Percentiles rank a stretch among this genome's conserved stretches.
These are phyloP conservation scores for Drosophila gunungcola DNA, from an alignment of 1,140 invertebrate genomes.

Conservation along the genomic window DNA sequence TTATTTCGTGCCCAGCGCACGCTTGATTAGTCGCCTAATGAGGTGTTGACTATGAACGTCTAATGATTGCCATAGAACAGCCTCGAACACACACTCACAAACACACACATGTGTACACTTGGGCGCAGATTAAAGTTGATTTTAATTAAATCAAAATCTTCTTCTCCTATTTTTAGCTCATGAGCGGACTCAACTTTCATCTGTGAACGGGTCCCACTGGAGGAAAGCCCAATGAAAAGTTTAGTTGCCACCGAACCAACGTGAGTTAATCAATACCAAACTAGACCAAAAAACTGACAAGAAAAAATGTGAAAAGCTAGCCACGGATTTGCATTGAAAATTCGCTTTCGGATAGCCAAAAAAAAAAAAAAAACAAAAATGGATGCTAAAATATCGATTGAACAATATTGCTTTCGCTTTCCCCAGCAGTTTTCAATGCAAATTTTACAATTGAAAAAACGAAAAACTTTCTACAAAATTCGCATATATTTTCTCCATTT, in stretches of 20 bases:
- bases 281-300: constrained; percentile 1
- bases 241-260: constrained; percentile 65
- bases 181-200: constrained; percentile 21
- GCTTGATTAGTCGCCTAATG: constrained; percentile 84
- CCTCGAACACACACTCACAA: constrained; percentile 7
- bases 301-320: constrained; percentile 25
- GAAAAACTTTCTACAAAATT: constrained; percentile 40
- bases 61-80: constrained; percentile 61
- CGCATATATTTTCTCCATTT: constrained; percentile 32
- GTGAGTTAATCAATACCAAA: constrained; percentile 52
- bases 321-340: constrained; percentile 53
- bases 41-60: constrained; percentile 80
- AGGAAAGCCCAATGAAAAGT: constrained; percentile 69
- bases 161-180: constrained; percentile 20
- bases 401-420: constrained; percentile 44
- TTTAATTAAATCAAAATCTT: constrained; percentile 57
- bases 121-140: constrained; percentile 43
- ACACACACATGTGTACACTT: constrained; percentile 27
- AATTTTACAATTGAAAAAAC: constrained; percentile 33
- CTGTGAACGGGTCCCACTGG: constrained; percentile 51
- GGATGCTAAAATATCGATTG: constrained; percentile 12
- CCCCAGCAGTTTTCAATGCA: constrained; percentile 36
- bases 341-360: constrained; percentile 22
- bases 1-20: constrained; percentile 71
- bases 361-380: background rate